Conservation (phyloP, 2,113 vertebrate species). For the Antennarius striatus region DNA sequence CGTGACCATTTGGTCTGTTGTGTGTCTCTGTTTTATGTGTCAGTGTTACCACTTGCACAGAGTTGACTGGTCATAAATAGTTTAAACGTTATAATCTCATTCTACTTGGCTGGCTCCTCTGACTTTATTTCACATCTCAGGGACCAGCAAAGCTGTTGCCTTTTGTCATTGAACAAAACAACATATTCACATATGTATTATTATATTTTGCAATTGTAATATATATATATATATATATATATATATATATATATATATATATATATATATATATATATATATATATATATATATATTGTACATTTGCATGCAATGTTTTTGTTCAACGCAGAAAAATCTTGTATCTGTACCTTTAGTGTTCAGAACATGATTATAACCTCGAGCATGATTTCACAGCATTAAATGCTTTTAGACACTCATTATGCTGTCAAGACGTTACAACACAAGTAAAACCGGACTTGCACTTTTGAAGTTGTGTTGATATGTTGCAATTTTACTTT, state of each 20-base stretch:
- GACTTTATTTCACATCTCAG: background rate
- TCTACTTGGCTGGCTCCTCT: constrained; percentile 9
- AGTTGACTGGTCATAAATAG: constrained; percentile 9
- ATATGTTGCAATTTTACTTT: background rate
- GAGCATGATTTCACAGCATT: too few species aligned
- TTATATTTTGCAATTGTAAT: background rate
- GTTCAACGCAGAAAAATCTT: too few species aligned
- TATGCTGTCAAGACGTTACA: background rate
- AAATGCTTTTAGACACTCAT: too few species aligned
- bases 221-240: too few species aligned
- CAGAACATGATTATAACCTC: too few species aligned
- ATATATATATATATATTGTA: too few species aligned
- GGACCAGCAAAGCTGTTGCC: background rate
- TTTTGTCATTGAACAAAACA: too few species aligned
- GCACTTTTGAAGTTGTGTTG: background rate
- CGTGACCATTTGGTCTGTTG: constrained; percentile 16
- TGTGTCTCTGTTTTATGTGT: constrained; percentile 26
- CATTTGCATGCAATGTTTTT: too few species aligned
- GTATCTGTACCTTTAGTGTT: too few species aligned
- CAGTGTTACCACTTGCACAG: background rate
- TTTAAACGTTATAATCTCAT: background rate
- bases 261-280: too few species aligned
- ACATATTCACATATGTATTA: background rate
- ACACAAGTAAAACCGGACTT: background rate
- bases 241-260: too few species aligned